Conservation (phyloP, 2,888 invertebrate genomes). For the Laothoe populi region DNA sequence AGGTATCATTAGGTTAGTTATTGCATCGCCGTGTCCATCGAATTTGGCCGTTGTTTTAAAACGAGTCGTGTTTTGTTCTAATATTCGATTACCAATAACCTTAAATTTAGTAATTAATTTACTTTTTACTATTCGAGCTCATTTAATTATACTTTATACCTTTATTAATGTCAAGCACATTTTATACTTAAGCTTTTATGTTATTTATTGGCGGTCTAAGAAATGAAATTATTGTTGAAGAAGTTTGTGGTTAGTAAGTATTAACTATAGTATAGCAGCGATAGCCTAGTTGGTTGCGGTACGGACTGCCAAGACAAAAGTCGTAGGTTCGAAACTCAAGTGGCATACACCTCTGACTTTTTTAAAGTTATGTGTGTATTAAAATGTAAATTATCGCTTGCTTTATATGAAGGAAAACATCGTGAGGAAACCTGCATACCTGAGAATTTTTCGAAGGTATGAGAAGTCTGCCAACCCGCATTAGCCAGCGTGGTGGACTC, state of each 20-base stretch:
- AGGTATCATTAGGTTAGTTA: slow-evolving; percentile 81
- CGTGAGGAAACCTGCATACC: no score
- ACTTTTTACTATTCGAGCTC: not conserved
- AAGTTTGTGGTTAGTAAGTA: not conserved
- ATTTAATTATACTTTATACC: not conserved
- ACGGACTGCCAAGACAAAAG: no score
- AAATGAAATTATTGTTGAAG: not conserved
- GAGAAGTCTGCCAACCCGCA: no score
- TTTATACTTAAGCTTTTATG: not conserved
- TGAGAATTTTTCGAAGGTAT: no score
- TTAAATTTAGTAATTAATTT: slow-evolving; percentile 10
- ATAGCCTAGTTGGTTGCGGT: no score
- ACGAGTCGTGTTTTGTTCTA: slow-evolving; percentile 18
- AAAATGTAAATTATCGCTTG: no score
- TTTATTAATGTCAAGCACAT: not conserved
- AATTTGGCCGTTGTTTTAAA: slow-evolving; percentile 27
- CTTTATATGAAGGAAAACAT: no score
- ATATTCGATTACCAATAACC: slow-evolving; percentile 16
- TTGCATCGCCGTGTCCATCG: slow-evolving; percentile 44
- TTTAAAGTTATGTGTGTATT: no score
- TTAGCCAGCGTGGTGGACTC: no score
- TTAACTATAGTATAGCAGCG: no score
- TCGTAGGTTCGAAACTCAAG: no score
- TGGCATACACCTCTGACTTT: no score
- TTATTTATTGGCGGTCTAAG: not conserved